Evolutionary conservation across 2,888 invertebrate genomes (phyloP), one percentile per base, ranked within the genome.

Genomic region (Tortrix viridana): DNA sequence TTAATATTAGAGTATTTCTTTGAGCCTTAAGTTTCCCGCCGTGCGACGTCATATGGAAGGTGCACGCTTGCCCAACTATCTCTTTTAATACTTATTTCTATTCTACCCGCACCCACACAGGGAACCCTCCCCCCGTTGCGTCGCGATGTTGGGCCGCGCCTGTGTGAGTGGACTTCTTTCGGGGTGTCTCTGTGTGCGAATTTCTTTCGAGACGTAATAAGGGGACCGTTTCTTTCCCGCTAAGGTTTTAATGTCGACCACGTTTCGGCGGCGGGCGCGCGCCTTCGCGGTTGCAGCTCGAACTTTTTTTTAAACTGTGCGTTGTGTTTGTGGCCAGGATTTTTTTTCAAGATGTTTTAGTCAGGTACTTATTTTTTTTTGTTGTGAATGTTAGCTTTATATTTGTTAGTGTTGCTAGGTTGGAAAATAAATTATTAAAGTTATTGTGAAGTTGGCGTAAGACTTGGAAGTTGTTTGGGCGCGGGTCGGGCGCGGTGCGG

Each of bases 121-220:
- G 52, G 73, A 59, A 71, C 67, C 22, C 66, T 74, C 76, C 86
- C 87, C 87, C 88, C 82, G 81, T 83, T 78, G 81, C 82, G 84
- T 84, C 80, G 73, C 80, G 79, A 81, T 78, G 79, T 14, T 16
- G 71, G 80, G 79, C 61, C 67, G 71, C 70, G 69, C 55, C 74
- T 84, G 91, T 92, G 89, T 88, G 91, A 70, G 91, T 88, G 86
- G 75, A 87, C 88, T 79, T 91, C 90, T 89, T 90, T 88, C 84
- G 83, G 74, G 77, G 68, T 79, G 81, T 81, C 81, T 76, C 80
- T 91, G 90, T 91, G 89, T 87, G 90, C 86, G 89, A 88, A 91
- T 92, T 91, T 92, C 91, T 92, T 91, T 91, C 89, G 90, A 90
- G 91, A 90, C 89, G 90, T 91, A 90, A 90, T 91, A 91, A 92